Evolutionary conservation across 2,113 vertebrate species (phyloP), one percentile per base, ranked within the genome.

Genomic region (Himantopus leucocephalus): DNA sequence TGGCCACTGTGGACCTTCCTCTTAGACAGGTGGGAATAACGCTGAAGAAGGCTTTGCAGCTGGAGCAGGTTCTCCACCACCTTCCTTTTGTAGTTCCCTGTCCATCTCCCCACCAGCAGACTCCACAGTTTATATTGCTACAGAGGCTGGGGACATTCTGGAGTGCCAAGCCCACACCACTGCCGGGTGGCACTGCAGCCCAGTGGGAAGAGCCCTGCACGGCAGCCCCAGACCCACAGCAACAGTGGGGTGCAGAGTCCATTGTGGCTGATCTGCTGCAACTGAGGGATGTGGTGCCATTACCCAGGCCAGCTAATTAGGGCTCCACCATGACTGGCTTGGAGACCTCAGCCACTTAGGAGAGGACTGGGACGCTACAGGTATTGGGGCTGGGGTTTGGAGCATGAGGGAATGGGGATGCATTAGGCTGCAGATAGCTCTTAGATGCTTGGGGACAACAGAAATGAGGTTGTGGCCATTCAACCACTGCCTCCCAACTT

Each of bases 141-240:
- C 3, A 5, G 39, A 64, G 43, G 3, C 62, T 52, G 37, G 26
- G 30, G 12, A 47, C 32, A 27, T 52, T 6, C 47, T 39, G 47
- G 17, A 68, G 53, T 10, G 34, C 29, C 14, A 39, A 63, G 10
- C 34, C 32, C 1, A 0, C 9, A 21, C 0, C 0, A 43, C n/a
- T 74, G 15, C 27, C 1, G 1, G 10, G 11, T 24, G 56, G 32
- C 70, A 63, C 29, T 8, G 1, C 12, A 12, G 27, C 26, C 55
- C 30, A 41, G 30, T n/a, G 41, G 47, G 43, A n/a, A 58, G 22
- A 52, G 12, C 15, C 32, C 18, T 27, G 16, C 50, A 15, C 0
- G 2, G 56, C 77, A 64, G 7, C 63, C 16, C 29, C 59, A 35
- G 45, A 32, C 34, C 35, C 64, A 45, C 41, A 32, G 64, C 48